Base-by-base conservation (phyloP, 2,888 invertebrate species). In the Hoplodrina ambigua region DNA sequence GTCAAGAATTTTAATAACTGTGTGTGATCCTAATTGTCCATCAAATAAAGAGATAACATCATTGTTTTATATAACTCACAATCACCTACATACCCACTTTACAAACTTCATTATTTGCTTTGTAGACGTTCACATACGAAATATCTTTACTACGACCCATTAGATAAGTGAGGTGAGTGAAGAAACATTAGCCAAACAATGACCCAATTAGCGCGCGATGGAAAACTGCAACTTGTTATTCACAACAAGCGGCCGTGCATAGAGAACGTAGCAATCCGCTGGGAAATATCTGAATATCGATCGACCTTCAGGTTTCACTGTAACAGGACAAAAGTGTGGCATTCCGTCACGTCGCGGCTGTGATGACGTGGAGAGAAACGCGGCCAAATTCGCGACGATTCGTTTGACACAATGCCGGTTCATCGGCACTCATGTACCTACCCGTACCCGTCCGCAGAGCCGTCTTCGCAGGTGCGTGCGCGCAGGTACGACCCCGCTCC, bases 401-500 rank as follows among this genome's bases (percentile, higher is more conserved):
- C 91, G 89, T 92, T 92, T 93, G 94, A 94, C 94, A 94, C 94
- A 93, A 94, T 93, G 95, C 91, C 94, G 94, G 94, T 94, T 94
- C 93, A 93, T 94, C 94, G 94, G 89, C 93, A 89, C 90, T 78
- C 78, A 55, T 71, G 71, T 80, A 82, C 82, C 80, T 83, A 76
- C 73, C 84, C 74, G 74, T 82, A 85, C 84, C 73, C 79, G 83
- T 65, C 78, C 79, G 81, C 79, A 78, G 88, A 89, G 90, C 89
- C 89, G 89, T 92, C 93, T 91, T 89, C 94, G 90, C 93, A 93
- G 93, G 93, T 94, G 93, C 92, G 94, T 91, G 89, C 84, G 94
- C 94, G 94, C 94, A 94, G 94, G 93, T 91, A 92, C 76, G 84
- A 82, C 87, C 86, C 81, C 69, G 60, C 63, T 74, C 79, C 82